These are phyloP conservation scores for Fissipunctia ypsillon DNA, from an alignment of 2,888 invertebrate species.

Conservation along the genomic window DNA sequence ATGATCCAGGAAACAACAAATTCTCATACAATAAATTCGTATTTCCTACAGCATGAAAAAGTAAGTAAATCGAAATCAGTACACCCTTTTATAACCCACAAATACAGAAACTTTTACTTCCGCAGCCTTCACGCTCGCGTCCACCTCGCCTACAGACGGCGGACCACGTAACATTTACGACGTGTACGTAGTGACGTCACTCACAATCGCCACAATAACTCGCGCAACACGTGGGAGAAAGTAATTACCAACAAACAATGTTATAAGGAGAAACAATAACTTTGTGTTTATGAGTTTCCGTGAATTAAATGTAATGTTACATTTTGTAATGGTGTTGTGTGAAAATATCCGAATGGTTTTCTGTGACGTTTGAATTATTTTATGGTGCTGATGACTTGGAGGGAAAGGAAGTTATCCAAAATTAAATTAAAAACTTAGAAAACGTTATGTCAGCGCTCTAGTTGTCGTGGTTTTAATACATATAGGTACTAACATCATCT, in stretches of 20 bases:
- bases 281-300: slow-evolving; percentile 34
- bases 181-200: slow-evolving; percentile 30
- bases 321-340: slow-evolving; percentile 2
- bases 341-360: slow-evolving; percentile 19
- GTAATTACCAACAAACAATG: slow-evolving; percentile 41
- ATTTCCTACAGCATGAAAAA: background rate
- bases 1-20: background rate
- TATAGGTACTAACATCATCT: too few relatives aligned
- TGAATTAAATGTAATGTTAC: slow-evolving; percentile 34
- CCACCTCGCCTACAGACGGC: background rate
- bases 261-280: slow-evolving; percentile 47
- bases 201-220: slow-evolving; percentile 28
- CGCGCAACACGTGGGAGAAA: slow-evolving; percentile 25
- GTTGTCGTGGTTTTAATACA: background rate
- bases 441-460: background rate
- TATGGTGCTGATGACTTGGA: slow-evolving; percentile 12
- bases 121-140: background rate
- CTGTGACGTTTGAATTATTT: slow-evolving; percentile 6
- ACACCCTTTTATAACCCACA: slow-evolving; percentile 9
- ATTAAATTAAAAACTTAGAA: background rate
- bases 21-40: background rate
- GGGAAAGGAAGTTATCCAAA: background rate
- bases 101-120: slow-evolving; percentile 11
- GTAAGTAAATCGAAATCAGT: slow-evolving; percentile 3
- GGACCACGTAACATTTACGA: slow-evolving; percentile 27